Conservation (phyloP, 1,140 invertebrate species). For the Papilio aristodemus region DNA sequence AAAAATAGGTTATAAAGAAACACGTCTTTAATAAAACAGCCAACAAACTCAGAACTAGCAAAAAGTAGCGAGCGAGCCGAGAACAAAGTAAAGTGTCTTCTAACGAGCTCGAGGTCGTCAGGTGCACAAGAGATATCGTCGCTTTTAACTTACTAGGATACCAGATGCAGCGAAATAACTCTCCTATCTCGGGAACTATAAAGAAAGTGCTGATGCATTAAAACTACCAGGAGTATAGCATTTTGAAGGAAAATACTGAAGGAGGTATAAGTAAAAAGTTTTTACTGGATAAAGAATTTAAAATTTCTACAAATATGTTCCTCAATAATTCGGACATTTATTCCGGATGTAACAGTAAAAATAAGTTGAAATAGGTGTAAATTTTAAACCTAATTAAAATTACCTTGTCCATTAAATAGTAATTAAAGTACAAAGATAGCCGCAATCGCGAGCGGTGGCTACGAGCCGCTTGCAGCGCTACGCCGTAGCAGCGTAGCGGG, state of each 20-base stretch:
- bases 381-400: slow-evolving; percentile 1
- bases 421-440: slow-evolving; percentile 28
- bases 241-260: not conserved
- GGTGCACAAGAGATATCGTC: slow-evolving; percentile 30
- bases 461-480: slow-evolving; percentile 46
- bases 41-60: slow-evolving; percentile 15
- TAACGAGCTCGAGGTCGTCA: slow-evolving; percentile 31
- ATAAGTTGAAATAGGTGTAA: not conserved
- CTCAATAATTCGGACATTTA: no score
- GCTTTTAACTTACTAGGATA: slow-evolving; percentile 30
- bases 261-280: slow-evolving; percentile 1
- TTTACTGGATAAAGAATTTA: not conserved
- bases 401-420: slow-evolving; percentile 13
- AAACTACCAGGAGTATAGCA: slow-evolving; percentile 38
- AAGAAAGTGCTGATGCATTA: slow-evolving; percentile 36
- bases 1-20: slow-evolving; percentile 33
- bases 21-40: slow-evolving; percentile 34
- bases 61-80: slow-evolving; percentile 19
- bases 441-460: slow-evolving; percentile 41
- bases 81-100: slow-evolving; percentile 29
- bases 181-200: slow-evolving; percentile 1
- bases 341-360: no score
- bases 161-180: slow-evolving; percentile 32
- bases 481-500: slow-evolving; percentile 69
- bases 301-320: not conserved